These are phyloP conservation scores for Psittacula cyanocephala DNA, from an alignment of 2,113 vertebrate species.

Conservation along the genomic window DNA sequence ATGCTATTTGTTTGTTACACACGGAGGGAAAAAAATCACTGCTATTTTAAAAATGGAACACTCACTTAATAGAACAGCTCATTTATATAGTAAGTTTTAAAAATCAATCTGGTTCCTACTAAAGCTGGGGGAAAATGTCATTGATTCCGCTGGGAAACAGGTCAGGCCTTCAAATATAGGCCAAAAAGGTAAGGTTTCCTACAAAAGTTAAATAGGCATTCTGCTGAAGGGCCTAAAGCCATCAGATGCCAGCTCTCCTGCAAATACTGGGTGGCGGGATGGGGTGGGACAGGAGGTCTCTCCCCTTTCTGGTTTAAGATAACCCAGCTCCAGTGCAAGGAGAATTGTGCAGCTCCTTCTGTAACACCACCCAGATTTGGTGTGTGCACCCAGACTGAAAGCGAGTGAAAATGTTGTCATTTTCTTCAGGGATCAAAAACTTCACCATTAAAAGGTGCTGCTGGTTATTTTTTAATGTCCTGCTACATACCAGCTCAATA, in stretches of 20 bases:
- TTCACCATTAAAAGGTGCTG: neutral
- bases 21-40: neutral
- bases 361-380: rapidly evolving
- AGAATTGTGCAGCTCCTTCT: neutral
- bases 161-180: neutral
- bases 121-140: neutral
- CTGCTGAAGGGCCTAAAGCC: neutral
- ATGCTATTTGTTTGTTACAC: neutral
- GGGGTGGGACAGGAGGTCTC: neutral
- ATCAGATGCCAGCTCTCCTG: neutral
- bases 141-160: neutral
- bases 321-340: neutral
- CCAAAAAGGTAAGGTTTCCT: neutral
- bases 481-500: neutral
- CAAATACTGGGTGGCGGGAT: neutral
- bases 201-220: neutral
- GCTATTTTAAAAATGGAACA: neutral
- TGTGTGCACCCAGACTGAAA: neutral
- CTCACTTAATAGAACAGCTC: neutral
- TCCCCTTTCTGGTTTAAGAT: neutral
- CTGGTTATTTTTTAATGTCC: neutral
- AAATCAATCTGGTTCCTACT: neutral
- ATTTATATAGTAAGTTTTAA: neutral
- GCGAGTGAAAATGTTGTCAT: neutral
- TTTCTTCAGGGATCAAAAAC: neutral